Evolutionary conservation across 2,888 invertebrate genomes (phyloP).

Genomic region (Luperina nickerlii): DNA sequence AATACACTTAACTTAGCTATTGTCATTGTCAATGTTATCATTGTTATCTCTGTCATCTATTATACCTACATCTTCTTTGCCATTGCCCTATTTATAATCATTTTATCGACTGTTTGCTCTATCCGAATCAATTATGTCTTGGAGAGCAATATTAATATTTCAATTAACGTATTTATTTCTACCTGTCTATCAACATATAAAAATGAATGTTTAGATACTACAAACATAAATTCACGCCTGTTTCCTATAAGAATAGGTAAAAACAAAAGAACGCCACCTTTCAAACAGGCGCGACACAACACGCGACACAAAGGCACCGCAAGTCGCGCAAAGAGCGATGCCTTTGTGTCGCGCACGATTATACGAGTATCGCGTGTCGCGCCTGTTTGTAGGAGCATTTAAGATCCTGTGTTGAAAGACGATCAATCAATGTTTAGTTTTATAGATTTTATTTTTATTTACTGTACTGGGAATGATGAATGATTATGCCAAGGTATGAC

Average conservation of each 20-base stretch:
- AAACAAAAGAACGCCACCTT: not conserved
- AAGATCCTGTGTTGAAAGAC: not conserved
- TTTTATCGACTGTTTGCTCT: conserved; percentile 10
- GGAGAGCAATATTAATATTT: not conserved
- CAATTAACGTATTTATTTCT: not conserved
- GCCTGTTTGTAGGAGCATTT: not conserved
- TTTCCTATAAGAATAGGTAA: not conserved
- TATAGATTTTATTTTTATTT: not conserved
- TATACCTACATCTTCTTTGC: not conserved
- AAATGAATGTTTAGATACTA: not conserved
- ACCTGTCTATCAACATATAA: not conserved
- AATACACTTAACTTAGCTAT: not conserved
- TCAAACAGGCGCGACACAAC: too few species aligned
- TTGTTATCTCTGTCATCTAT: conserved; percentile 3
- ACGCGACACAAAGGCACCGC: too few species aligned
- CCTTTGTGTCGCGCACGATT: too few species aligned
- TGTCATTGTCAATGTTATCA: conserved; percentile 46
- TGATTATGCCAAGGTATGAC: conserved; percentile 26
- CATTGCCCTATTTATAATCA: conserved; percentile 24
- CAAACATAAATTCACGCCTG: not conserved
- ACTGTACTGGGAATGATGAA: not conserved
- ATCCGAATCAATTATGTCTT: not conserved
- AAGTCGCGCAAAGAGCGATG: too few species aligned
- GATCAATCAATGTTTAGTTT: conserved; percentile 2
- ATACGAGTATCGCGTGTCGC: too few species aligned